phyloP scores from a whole-genome alignment of 2,797 vertebrate species.

The Hybognathus amarus region DNA sequence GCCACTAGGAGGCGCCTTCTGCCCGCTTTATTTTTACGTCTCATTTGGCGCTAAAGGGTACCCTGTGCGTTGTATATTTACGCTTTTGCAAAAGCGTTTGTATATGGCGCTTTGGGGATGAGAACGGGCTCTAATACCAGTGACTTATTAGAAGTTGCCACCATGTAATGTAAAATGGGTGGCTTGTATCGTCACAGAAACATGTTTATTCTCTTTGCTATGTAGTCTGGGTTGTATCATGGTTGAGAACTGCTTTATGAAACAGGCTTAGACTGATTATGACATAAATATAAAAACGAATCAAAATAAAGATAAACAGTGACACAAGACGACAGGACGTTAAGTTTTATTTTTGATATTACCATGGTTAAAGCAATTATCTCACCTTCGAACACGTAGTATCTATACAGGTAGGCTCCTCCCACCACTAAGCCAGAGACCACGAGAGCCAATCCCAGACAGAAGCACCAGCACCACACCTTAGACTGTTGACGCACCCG shows the following conservation, averaged over 20 bases:
- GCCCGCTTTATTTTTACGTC: no score
- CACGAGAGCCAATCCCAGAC: constrained; percentile 92
- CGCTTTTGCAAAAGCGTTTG: no score
- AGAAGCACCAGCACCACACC: constrained; percentile 97
- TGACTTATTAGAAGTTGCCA: no score
- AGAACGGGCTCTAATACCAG: no score
- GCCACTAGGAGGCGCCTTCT: no score
- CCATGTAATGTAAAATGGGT: not conserved
- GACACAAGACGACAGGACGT: not conserved
- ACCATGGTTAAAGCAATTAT: constrained; percentile 19
- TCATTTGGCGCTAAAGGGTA: no score
- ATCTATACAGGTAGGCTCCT: constrained; percentile 90
- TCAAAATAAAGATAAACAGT: not conserved
- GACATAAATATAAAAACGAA: not conserved
- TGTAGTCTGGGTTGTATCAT: not conserved
- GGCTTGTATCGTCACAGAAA: not conserved
- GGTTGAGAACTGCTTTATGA: not conserved
- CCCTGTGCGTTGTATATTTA: no score
- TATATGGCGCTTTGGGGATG: no score
- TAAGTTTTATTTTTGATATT: not conserved
- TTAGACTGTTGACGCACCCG: constrained; percentile 80
- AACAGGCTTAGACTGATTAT: not conserved
- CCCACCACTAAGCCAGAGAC: constrained; percentile 91
- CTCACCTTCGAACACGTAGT: constrained; percentile 87
- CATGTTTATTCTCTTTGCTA: not conserved